A percentile compares a stretch with the other conserved stretches of the same genome.
phyloP scores from a whole-genome alignment of 2,113 vertebrate species.

The Pogonocichla stellata region DNA sequence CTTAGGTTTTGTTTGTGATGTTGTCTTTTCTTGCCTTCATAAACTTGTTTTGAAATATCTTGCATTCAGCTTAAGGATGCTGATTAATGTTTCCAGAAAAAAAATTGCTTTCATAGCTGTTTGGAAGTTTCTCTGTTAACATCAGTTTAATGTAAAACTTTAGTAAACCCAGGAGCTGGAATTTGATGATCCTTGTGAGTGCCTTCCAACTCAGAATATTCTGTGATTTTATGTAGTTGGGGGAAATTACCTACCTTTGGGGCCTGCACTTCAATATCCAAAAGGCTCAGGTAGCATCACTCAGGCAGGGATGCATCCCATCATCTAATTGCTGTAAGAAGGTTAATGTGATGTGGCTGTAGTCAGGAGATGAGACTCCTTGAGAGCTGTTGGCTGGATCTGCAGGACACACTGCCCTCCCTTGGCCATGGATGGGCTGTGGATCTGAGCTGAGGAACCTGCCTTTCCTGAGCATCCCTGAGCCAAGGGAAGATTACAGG shows the following conservation, averaged over 20 bases:
- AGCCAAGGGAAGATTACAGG: neutral
- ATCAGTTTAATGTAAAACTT: neutral
- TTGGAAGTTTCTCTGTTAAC: neutral
- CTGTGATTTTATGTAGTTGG: neutral
- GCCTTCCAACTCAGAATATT: neutral
- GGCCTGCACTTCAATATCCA: neutral
- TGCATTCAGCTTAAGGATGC: neutral
- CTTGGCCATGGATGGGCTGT: neutral
- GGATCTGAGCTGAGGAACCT: neutral
- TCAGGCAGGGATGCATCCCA: neutral
- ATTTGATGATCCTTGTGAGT: neutral
- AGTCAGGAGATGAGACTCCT: neutral
- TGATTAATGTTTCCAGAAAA: neutral
- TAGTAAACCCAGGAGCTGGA: neutral
- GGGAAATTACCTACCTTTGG: neutral
- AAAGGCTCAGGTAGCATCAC: neutral
- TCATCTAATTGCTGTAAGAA: neutral
- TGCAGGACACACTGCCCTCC: constrained; percentile 41
- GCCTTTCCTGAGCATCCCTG: neutral
- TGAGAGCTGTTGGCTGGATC: neutral
- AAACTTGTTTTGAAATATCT: neutral
- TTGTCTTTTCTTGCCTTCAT: neutral
- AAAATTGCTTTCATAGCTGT: neutral
- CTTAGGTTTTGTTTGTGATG: constrained; percentile 64
- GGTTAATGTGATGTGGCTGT: neutral